phyloP scores from a whole-genome alignment of 2,113 vertebrate species.

The Ailurus styani region DNA sequence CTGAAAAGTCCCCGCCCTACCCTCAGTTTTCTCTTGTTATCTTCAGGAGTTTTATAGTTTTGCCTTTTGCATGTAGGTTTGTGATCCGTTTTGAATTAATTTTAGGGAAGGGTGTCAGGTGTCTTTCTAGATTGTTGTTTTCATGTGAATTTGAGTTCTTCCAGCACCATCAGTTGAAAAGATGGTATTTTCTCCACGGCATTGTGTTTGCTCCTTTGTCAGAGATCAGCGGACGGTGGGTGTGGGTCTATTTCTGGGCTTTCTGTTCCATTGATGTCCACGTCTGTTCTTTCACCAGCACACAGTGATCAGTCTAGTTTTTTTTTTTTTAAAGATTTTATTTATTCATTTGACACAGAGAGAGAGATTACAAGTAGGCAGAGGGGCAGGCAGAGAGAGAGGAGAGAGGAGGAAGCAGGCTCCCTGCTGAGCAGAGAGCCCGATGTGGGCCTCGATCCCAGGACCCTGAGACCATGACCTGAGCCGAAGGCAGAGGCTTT shows the following conservation, averaged over 20 bases:
- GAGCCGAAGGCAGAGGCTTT: too few species aligned
- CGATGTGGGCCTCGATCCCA: too few species aligned
- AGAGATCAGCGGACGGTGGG: not conserved
- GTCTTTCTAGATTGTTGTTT: not conserved
- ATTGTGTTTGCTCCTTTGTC: not conserved
- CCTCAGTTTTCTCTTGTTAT: not conserved
- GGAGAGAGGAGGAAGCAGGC: too few species aligned
- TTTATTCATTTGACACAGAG: too few species aligned
- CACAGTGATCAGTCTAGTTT: not conserved
- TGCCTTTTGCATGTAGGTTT: not conserved
- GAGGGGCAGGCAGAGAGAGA: too few species aligned
- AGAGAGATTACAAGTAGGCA: too few species aligned
- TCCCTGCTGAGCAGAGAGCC: too few species aligned
- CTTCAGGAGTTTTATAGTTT: not conserved
- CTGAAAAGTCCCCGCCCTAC: not conserved
- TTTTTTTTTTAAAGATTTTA: too few species aligned
- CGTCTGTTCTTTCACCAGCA: not conserved
- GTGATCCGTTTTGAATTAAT: not conserved
- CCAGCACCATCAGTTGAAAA: not conserved
- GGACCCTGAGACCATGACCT: too few species aligned
- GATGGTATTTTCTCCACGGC: not conserved
- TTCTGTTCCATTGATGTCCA: not conserved
- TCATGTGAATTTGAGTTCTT: not conserved
- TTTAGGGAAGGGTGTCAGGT: not conserved
- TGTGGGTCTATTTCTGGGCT: not conserved